Base-by-base conservation (phyloP, 2,113 vertebrate genomes). In the Charadrius vociferus region DNA sequence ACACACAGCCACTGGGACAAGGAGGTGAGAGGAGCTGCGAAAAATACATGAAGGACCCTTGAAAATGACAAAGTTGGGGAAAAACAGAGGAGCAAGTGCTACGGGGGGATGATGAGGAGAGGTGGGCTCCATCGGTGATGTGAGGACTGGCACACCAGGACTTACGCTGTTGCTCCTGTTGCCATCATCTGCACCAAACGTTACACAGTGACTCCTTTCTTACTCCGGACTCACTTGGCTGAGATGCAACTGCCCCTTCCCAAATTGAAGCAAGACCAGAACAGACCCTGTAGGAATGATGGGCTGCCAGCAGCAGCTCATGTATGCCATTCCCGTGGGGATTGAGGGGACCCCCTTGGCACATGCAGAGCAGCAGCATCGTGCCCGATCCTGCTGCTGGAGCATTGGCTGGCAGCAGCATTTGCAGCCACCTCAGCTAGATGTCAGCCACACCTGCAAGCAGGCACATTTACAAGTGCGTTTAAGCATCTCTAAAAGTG, bases 111-210 rank as follows among this genome's bases (percentile, higher is more conserved):
- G 8, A 30, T 6, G 23, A 71, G 45, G 14, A 61, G n/a, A 34
- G 12, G 6, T 12, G 49, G 41, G 21, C 36, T 91, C 58, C 63
- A 50, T 74, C 0, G 0, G 70, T 45, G 47, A 6, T 2, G 1
- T 16, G 15, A 59, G 20, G 34, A 32, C 32, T 7, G 53, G 63
- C 56, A 66, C 58, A n/a, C 2, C 36, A 41, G 12, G 30, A 62
- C 12, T 1, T 67, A 37, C 39, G 67, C 37, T 0, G 0, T 27
- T n/a, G 29, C 50, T 84, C 45, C 68, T n/a, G 14, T 43, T 90
- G 52, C 62, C 43, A 24, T 39, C 61, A 53, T 11, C 71, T 47
- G 12, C 50, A 18, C 36, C n/a, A 65, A 59, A 70, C 1, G 2
- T 2, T 2, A 10, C 1, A 0, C 86, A 86, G 17, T 18, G 29